Evolutionary conservation across 2,888 invertebrate genomes (phyloP).

Genomic region (Chamaedrilus cognettii): DNA sequence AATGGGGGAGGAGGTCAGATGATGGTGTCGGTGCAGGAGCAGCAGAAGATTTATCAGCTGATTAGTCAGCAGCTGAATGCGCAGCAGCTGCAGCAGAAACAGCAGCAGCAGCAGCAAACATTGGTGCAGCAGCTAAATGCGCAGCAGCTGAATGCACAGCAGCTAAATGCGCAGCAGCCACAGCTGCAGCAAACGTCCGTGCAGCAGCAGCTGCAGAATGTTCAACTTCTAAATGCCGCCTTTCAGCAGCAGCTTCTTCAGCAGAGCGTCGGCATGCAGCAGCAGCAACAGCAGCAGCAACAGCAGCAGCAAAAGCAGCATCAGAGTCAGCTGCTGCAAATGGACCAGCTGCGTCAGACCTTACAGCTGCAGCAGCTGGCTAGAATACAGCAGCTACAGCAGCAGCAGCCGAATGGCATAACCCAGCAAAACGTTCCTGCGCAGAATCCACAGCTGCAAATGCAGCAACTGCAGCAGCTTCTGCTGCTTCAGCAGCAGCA

Average conservation of each 20-base stretch:
- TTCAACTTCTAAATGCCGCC: not conserved
- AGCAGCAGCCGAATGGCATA: too few relatives aligned
- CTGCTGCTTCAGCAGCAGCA: not conserved
- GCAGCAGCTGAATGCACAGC: not conserved
- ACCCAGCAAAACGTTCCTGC: too few relatives aligned
- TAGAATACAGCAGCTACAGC: not conserved
- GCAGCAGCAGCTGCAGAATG: not conserved
- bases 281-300: not conserved
- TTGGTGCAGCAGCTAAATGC: not conserved
- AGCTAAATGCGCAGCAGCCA: not conserved
- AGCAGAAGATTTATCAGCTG: too few relatives aligned
- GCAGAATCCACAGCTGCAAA: not conserved
- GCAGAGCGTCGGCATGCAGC: not conserved
- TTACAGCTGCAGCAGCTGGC: not conserved
- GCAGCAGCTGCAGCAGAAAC: slow-evolving; percentile 1
- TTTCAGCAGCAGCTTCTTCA: not conserved
- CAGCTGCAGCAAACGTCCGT: not conserved
- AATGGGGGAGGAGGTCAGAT: too few relatives aligned
- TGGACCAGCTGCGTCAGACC: not conserved
- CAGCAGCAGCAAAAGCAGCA: not conserved
- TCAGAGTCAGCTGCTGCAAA: too few relatives aligned
- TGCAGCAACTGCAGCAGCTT: not conserved
- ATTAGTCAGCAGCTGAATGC: not conserved
- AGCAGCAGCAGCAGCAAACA: not conserved
- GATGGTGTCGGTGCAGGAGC: too few relatives aligned